Percentiles rank a stretch among this genome's conserved stretches.
These are phyloP conservation scores for Passerculus sandwichensis DNA, from an alignment of 2,797 vertebrate species.

Conservation along the genomic window DNA sequence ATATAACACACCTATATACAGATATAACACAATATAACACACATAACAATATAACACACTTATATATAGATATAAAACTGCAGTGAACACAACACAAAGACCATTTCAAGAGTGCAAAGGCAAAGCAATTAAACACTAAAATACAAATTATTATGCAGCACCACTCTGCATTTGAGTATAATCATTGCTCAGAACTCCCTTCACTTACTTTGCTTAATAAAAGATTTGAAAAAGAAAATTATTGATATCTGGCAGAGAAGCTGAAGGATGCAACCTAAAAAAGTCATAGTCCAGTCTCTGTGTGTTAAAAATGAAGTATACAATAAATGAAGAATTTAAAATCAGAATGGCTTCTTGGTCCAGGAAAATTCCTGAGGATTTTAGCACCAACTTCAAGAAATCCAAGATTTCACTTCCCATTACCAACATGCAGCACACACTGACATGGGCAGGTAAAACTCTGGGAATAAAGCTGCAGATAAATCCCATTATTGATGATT, in stretches of 20 bases:
- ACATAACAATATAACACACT: too few species aligned
- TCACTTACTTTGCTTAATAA: not conserved
- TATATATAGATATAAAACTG: too few species aligned
- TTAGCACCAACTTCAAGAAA: not conserved
- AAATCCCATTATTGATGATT: not conserved
- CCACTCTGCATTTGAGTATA: not conserved
- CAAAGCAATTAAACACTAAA: too few species aligned
- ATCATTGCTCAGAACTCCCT: not conserved
- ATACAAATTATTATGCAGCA: too few species aligned
- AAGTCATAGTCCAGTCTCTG: not conserved
- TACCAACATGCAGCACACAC: accelerated
- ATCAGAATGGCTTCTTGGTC: not conserved
- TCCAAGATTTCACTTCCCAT: not conserved
- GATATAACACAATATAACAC: too few species aligned
- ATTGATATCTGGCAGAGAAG: not conserved
- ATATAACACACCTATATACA: too few species aligned
- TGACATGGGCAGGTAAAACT: not conserved
- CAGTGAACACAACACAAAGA: too few species aligned
- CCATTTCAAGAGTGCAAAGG: too few species aligned
- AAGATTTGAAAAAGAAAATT: not conserved
- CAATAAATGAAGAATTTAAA: not conserved
- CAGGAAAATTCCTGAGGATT: not conserved
- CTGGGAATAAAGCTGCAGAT: not conserved
- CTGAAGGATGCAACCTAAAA: not conserved
- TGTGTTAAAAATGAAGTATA: not conserved